Percentiles rank a stretch among this genome's conserved stretches.
Conservation (phyloP, 2,888 invertebrate species). For the Exephanes ischioxanthus region DNA sequence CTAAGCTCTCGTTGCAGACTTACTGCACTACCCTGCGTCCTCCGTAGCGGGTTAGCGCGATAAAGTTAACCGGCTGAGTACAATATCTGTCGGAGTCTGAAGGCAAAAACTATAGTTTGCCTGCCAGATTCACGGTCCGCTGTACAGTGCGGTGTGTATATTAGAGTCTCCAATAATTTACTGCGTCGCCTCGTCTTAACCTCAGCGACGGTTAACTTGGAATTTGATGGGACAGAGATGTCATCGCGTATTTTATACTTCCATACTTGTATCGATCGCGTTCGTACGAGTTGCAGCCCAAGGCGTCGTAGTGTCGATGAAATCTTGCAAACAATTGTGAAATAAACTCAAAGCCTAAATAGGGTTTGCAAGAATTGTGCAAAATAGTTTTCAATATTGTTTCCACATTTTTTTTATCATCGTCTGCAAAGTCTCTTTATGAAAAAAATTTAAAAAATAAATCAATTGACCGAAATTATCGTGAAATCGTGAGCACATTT, state of each 20-base stretch:
- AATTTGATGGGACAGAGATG: constrained; percentile 21
- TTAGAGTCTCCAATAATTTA: constrained; percentile 22
- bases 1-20: constrained; percentile 4
- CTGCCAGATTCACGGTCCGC: neutral
- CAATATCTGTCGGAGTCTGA: neutral
- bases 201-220: constrained; percentile 17
- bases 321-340: neutral
- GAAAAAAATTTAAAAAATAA: too few relatives aligned
- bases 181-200: neutral
- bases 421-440: too few relatives aligned
- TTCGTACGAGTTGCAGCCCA: neutral
- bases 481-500: too few relatives aligned
- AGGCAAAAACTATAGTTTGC: neutral
- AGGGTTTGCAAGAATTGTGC: too few relatives aligned
- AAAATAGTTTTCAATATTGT: too few relatives aligned
- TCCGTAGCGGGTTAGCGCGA: neutral
- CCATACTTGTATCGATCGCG: neutral
- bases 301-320: neutral
- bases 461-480: too few relatives aligned
- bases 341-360: neutral
- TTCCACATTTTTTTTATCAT: too few relatives aligned
- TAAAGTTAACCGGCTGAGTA: neutral
- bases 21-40: neutral
- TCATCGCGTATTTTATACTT: constrained; percentile 6
- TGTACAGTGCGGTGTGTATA: neutral